Evolutionary conservation across 1,140 invertebrate species (phyloP), one percentile per base, ranked within the genome.

Genomic region (Pseudomyrmex sp.): DNA sequence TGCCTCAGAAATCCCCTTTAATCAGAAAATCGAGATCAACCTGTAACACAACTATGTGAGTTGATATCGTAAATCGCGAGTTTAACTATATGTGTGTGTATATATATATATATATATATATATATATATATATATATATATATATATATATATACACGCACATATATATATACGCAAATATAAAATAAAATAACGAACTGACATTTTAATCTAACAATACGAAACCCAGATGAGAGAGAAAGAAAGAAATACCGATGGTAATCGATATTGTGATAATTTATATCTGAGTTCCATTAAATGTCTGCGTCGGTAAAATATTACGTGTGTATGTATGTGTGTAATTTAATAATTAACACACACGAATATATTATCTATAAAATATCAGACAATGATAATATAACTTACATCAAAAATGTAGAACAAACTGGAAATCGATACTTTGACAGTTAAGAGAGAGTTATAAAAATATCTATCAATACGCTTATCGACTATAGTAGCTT

Each of bases 221-320:
- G 35, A 18, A 44, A 23, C 18, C 9, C 7, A 13, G 13, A 10
- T 50, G 4, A 35, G 54, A 68, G 54, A 66, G 56, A 7, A 12
- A 68, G 35, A 35, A 7, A 12, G n/a, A 7, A 52, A 23, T 12
- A 52, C 12, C 35, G 54, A 12, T 44, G 26, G 20, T 68, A 77
- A 68, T 77, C 74, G 20, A 77, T 77, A 66, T 54, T 68, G 46
- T 9, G 50, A 13, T 44, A 54, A 44, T 20, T n/a, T 44, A 54
- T n/a, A 77, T 54, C 26, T 15, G 12, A 52, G n/a, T 66, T 61
- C 65, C 44, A 77, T 66, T 54, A 77, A 77, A 77, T 68, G 68
- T 52, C 62, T 68, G 74, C 7, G 5, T 77, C 62, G 48, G 68
- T 66, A 26, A n/a, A 44, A 77, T 56, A 77, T 66, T 7, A 7